Evolutionary conservation across 1,140 invertebrate genomes (phyloP), one percentile per base, ranked within the genome.

Genomic region (Mizuhopecten yessoensis): DNA sequence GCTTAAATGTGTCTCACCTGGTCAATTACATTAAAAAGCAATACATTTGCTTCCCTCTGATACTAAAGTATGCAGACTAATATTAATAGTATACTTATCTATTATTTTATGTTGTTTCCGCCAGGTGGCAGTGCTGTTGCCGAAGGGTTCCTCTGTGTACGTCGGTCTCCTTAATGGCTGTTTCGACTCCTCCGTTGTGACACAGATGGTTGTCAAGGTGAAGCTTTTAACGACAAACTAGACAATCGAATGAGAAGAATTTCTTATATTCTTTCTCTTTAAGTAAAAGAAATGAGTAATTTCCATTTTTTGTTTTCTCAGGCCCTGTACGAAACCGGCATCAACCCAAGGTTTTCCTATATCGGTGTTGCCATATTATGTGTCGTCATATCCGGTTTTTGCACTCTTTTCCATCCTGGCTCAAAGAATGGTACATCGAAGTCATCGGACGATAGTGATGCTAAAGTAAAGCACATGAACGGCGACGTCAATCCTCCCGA

Each of bases 201-300:
- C 57, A n/a, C 57, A 75, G 57, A 75, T 75, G 57, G 57, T 17
- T 75, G 57, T 75, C n/a, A 75, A 75, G 57, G 57, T 75, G 29
- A 75, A 7, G 23, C 3, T 75, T 75, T 1, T 75, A n/a, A 49
- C 36, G 36, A 39, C 36, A 39, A 7, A 13, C 36, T 39, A 11
- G 45, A 29, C 23, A 29, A 75, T 75, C n/a, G n/a, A 75, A 29
- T 75, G 42, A 45, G 17, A 45, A 1, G 42, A 75, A 75, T 5
- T 29, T 75, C 3, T 75, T 75, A 20, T 11, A 23, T 11, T 57
- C 7, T 11, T 20, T 9, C 13, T 57, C 23, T 57, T 57, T 3
- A 39, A 39, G 36, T 29, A 5, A 75, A 9, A 75, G 57, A 75
- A 45, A n/a, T 49, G 20, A 49, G 1, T 1, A 45, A 15, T 9